These are phyloP conservation scores for Coelinius sp. DNA, from an alignment of 2,888 invertebrate genomes.

Conservation along the genomic window DNA sequence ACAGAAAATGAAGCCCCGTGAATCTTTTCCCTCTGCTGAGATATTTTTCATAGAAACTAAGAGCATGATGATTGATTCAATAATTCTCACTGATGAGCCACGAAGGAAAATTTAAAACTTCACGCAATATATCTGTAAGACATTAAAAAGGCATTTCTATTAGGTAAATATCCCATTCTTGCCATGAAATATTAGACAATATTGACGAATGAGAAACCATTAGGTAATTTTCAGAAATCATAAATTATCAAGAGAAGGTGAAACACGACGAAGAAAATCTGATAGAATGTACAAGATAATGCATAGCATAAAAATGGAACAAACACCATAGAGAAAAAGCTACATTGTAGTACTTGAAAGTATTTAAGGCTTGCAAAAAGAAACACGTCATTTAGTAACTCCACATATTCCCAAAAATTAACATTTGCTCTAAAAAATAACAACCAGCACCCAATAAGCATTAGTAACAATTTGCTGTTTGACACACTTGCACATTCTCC, in stretches of 20 bases:
- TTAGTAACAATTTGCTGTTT: constrained; percentile 11
- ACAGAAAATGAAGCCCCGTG: neutral
- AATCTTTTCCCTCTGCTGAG: too few relatives aligned
- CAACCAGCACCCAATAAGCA: constrained; percentile 22
- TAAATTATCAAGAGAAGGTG: neutral
- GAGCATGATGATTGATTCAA: neutral
- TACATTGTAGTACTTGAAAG: neutral
- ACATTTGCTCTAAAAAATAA: constrained; percentile 2
- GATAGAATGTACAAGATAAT: neutral
- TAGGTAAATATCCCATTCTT: neutral
- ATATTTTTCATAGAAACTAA: neutral
- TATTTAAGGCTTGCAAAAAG: neutral
- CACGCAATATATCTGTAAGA: neutral
- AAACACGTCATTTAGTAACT: neutral
- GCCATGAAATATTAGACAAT: neutral
- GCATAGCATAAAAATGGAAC: neutral
- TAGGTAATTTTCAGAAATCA: neutral
- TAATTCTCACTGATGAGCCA: neutral
- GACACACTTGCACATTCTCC: too few relatives aligned
- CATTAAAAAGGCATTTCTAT: neutral
- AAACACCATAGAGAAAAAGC: constrained; percentile 3
- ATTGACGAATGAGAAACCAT: neutral
- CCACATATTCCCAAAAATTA: neutral
- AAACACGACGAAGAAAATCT: neutral
- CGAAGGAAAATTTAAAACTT: neutral